phyloP scores from a whole-genome alignment of 1,140 invertebrate genomes.

The Habropoda laboriosa region DNA sequence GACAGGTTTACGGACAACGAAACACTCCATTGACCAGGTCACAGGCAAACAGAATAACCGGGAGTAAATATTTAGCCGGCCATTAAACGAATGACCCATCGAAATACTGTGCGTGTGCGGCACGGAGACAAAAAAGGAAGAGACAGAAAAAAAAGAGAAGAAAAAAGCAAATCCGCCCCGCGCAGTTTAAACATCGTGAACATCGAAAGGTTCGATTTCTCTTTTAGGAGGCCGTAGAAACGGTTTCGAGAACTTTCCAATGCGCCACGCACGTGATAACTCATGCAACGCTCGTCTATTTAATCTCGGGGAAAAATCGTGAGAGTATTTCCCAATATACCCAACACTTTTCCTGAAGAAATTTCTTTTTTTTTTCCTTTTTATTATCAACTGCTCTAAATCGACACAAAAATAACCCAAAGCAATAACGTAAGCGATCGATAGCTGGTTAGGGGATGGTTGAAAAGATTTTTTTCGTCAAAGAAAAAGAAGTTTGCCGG shows the following conservation, averaged over 20 bases:
- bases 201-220: slow-evolving; percentile 56
- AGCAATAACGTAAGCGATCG: background rate
- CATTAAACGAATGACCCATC: slow-evolving; percentile 69
- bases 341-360: background rate
- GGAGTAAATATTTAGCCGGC: slow-evolving; percentile 73
- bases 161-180: slow-evolving; percentile 53
- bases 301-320: background rate
- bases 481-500: background rate
- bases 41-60: slow-evolving; percentile 61
- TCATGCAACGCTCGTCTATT: background rate
- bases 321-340: background rate
- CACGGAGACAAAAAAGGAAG: background rate
- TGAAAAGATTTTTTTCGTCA: background rate
- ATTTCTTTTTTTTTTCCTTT: too few relatives aligned
- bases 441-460: background rate
- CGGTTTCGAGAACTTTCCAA: slow-evolving; percentile 18
- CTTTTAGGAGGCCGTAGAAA: slow-evolving; percentile 32
- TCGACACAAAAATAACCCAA: background rate
- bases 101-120: slow-evolving; percentile 12
- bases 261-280: background rate
- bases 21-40: slow-evolving; percentile 62
- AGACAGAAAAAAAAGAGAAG: too few relatives aligned
- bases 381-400: background rate
- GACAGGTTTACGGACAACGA: slow-evolving; percentile 51
- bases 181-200: slow-evolving; percentile 56